A percentile compares a stretch with the other conserved stretches of the same genome.
phyloP scores from a whole-genome alignment of 2,797 vertebrate genomes.

The Todus mexicanus region DNA sequence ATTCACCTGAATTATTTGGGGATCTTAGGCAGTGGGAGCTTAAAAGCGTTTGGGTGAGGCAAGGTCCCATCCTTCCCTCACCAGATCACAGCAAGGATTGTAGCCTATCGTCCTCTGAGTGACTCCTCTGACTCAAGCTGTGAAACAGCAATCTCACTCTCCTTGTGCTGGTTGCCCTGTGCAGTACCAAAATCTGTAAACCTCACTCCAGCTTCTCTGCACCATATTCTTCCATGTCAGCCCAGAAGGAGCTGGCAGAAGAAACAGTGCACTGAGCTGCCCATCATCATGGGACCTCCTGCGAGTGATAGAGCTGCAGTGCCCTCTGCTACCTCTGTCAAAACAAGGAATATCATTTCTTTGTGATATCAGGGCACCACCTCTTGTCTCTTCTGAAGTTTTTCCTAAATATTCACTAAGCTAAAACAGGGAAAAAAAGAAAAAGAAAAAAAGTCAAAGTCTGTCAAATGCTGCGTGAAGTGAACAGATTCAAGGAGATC shows the following conservation, averaged over 20 bases:
- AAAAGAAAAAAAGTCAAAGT: background rate
- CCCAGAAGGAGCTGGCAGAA: background rate
- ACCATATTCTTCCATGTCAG: background rate
- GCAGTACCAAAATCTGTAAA: background rate
- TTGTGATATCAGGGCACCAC: background rate
- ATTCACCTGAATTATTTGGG: background rate
- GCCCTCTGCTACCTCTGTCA: background rate
- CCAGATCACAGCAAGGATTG: background rate
- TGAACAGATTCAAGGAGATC: background rate
- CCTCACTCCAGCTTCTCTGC: background rate
- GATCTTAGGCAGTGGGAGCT: background rate
- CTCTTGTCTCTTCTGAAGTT: background rate
- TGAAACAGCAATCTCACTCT: background rate
- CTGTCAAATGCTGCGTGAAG: background rate
- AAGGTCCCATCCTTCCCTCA: background rate
- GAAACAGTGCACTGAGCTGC: background rate
- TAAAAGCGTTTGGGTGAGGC: background rate
- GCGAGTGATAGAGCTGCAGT: background rate
- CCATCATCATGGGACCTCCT: rapidly evolving
- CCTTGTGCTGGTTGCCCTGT: rapidly evolving
- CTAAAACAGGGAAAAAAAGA: background rate
- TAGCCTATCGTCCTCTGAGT: rapidly evolving
- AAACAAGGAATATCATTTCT: background rate
- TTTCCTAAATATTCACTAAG: background rate
- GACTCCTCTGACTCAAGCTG: rapidly evolving